Base-by-base conservation (phyloP, 2,888 invertebrate species). In the Panzeria rudis region DNA sequence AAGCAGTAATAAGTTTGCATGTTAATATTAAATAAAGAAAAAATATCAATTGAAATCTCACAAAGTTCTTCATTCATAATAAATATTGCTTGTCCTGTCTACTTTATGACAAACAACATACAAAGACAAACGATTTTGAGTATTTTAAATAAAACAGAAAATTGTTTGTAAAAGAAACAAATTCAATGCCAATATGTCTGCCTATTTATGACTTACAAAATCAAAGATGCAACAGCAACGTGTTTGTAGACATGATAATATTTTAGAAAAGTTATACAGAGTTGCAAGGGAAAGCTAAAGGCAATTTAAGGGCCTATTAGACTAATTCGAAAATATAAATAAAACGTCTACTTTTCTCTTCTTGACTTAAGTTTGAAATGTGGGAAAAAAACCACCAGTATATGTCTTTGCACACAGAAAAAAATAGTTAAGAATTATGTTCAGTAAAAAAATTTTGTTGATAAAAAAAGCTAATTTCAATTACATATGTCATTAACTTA, bases 181-280 rank as follows among this genome's bases (percentile, higher is more conserved):
- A 52, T 50, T 61, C 35, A 44, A 75, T 75, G 68, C 75, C 81
- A 75, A 75, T 81, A 62, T 68, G 75, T 76, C 75, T 81, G 69
- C 47, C 54, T 68, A 61, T 69, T 44, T 61, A 75, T 75, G 68
- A 75, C 32, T 52, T 68, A 62, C 68, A 75, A 80, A 66, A 73
- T 73, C 66, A 59, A 66, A 35, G 25, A 73, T 35, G 35, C 44
- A 32, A 61, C 61, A 61, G 59, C 15, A 56, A 35, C 32, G 59
- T 59, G 35, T 62, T 52, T 76, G 35, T 35, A 41, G 13, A 47
- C 29, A 66, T 59, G 32, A 32, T 11, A 8, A n/a, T 38, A 1
- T 50, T 69, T 20, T 23, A 38, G 17, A 11, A 2, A 20, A 23
- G 32, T 38, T 52, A 35, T 35, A 4, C 47, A 3, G 25, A 41